Conservation (phyloP, 1,140 invertebrate genomes). For the Pemphigus obesinymphae region DNA sequence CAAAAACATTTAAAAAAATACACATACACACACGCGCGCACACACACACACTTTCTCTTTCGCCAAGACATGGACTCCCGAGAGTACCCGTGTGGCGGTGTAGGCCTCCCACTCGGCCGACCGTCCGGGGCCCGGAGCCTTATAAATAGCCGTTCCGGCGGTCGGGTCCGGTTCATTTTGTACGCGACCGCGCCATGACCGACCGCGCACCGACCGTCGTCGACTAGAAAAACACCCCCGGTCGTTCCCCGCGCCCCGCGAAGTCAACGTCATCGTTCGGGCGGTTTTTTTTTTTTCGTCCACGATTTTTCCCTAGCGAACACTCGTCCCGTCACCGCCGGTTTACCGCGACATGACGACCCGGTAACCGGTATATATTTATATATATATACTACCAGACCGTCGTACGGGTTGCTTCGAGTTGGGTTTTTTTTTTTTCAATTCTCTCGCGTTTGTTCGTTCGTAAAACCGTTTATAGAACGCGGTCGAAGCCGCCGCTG, state of each 20-base stretch:
- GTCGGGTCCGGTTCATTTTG: conserved; percentile 29
- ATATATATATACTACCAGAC: too few relatives aligned
- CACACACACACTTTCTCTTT: conserved; percentile 11
- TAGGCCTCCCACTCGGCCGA: background rate
- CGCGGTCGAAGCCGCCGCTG: too few relatives aligned
- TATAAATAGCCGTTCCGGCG: conserved; percentile 7
- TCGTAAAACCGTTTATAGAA: too few relatives aligned
- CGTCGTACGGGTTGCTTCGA: background rate
- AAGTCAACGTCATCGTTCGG: background rate
- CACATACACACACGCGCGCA: background rate
- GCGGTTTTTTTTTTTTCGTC: background rate
- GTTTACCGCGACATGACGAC: too few relatives aligned
- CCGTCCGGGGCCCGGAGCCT: background rate
- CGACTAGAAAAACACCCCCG: background rate
- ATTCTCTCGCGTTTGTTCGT: too few relatives aligned
- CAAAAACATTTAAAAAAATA: too few relatives aligned
- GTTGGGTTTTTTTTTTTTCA: too few relatives aligned
- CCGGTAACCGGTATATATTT: too few relatives aligned
- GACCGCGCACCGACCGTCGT: background rate
- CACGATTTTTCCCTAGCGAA: background rate
- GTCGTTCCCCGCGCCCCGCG: background rate
- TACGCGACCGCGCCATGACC: conserved; percentile 15
- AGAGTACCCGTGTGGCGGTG: background rate
- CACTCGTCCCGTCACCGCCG: background rate
- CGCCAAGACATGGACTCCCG: background rate